Percentiles rank a stretch among this genome's conserved stretches.
Conservation (phyloP, 2,888 invertebrate genomes). For the Aphodius granarius region DNA sequence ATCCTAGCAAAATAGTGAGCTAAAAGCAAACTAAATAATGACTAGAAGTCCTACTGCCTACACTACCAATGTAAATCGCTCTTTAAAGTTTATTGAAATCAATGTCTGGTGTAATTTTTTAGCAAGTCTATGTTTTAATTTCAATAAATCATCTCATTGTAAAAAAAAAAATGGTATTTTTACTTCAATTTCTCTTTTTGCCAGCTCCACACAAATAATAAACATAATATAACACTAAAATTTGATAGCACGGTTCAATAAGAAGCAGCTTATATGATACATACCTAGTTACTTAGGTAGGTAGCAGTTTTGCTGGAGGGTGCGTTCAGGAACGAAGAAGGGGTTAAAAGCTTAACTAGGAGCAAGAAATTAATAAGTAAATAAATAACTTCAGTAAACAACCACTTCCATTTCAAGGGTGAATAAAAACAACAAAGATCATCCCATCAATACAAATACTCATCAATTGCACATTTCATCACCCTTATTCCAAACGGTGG, state of each 20-base stretch:
- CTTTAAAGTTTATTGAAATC: too few relatives aligned
- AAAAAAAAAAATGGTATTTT: too few relatives aligned
- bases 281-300: constrained; percentile 21
- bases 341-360: constrained; percentile 43
- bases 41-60: too few relatives aligned
- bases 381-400: constrained; percentile 9
- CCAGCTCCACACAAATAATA: not conserved
- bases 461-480: not conserved
- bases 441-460: not conserved
- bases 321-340: constrained; percentile 42
- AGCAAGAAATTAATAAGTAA: not conserved
- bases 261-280: not conserved
- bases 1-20: too few relatives aligned
- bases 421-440: not conserved
- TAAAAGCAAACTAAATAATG: too few relatives aligned
- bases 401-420: not conserved
- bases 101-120: too few relatives aligned
- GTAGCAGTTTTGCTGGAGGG: constrained; percentile 18
- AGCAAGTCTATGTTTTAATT: too few relatives aligned
- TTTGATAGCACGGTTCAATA: not conserved
- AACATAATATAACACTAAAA: not conserved
- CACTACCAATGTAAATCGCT: too few relatives aligned
- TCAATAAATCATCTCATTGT: too few relatives aligned
- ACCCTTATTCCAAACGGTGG: too few relatives aligned
- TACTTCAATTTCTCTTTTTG: not conserved